Conservation (phyloP, 2,113 vertebrate species). For the Petromus typicus region DNA sequence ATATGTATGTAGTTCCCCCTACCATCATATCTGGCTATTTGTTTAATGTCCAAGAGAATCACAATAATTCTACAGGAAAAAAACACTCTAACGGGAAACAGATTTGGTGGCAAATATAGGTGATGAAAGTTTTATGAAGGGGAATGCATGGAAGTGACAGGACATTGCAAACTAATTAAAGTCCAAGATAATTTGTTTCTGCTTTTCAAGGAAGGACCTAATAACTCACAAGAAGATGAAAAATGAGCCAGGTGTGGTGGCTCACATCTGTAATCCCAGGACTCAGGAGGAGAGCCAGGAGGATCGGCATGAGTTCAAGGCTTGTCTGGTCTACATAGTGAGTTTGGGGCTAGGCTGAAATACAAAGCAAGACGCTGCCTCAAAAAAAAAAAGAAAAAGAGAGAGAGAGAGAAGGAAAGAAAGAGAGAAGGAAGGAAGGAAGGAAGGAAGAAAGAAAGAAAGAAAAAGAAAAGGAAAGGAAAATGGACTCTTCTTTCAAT, state of each 20-base stretch:
- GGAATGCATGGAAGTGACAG: slow-evolving; percentile 12
- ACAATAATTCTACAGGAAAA: slow-evolving; percentile 32
- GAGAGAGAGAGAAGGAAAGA: no score
- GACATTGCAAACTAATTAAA: slow-evolving; percentile 30
- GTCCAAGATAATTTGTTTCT: slow-evolving; percentile 50
- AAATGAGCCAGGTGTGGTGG: not conserved
- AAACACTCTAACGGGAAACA: not conserved
- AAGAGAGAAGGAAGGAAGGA: no score
- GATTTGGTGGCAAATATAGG: slow-evolving; percentile 15
- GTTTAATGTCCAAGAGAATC: not conserved
- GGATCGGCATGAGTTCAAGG: no score
- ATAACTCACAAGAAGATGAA: slow-evolving; percentile 35
- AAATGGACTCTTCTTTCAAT: not conserved
- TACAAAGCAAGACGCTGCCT: no score
- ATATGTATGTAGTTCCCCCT: not conserved
- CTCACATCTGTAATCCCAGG: no score
- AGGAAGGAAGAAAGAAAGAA: no score
- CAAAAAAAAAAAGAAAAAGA: not conserved
- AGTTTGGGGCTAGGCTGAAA: no score
- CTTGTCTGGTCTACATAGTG: no score
- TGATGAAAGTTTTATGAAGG: slow-evolving; percentile 13
- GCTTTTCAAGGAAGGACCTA: slow-evolving; percentile 38
- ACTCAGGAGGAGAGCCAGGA: no score
- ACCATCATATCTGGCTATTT: not conserved
- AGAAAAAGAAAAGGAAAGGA: slow-evolving; percentile 6